Conservation (phyloP, 2,797 vertebrate genomes). For the Poecilia gillii region DNA sequence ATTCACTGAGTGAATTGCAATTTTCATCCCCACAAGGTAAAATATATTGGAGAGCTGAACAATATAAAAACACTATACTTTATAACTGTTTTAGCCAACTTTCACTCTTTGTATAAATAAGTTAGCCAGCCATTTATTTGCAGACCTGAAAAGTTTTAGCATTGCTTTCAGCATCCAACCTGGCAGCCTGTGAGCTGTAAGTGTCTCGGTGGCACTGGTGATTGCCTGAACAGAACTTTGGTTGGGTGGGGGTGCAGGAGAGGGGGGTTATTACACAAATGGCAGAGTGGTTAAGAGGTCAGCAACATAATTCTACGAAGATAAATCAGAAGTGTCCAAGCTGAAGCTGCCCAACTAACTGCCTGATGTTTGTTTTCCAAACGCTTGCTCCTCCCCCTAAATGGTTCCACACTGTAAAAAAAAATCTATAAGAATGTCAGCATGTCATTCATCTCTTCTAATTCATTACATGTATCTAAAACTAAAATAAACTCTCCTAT, state of each 20-base stretch:
- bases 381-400: conserved; percentile 47
- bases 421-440: background rate
- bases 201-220: conserved; percentile 45
- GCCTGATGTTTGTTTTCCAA: conserved; percentile 80
- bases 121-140: background rate
- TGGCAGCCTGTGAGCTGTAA: conserved; percentile 33
- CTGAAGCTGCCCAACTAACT: conserved; percentile 56
- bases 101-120: background rate
- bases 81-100: background rate
- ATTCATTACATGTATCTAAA: background rate
- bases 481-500: background rate
- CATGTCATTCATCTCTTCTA: background rate
- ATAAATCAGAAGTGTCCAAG: conserved; percentile 80
- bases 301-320: conserved; percentile 79
- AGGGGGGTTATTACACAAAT: conserved; percentile 77
- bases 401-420: conserved; percentile 51
- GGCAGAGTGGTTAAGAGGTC: conserved; percentile 81
- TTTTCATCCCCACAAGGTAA: background rate
- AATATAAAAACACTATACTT: background rate
- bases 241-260: conserved; percentile 30
- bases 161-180: background rate
- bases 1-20: background rate
- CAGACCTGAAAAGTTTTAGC: background rate
- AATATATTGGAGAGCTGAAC: background rate
- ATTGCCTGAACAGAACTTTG: conserved; percentile 76